phyloP scores from a whole-genome alignment of 2,797 vertebrate species.

The Microhierax caerulescens region DNA sequence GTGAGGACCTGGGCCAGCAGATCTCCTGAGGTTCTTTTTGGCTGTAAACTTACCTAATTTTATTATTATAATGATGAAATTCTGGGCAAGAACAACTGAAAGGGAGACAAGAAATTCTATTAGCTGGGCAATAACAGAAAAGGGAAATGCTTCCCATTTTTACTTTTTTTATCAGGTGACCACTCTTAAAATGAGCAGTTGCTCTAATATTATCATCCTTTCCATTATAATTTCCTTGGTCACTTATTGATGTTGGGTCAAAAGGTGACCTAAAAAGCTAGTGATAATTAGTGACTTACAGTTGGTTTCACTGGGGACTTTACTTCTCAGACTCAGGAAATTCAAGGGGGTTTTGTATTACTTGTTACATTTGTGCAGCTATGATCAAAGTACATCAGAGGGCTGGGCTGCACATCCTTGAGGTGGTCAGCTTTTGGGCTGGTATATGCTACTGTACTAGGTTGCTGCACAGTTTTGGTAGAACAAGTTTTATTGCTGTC shows the following conservation, averaged over 20 bases:
- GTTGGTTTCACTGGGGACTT: not conserved
- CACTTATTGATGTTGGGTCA: not conserved
- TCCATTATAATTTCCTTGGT: not conserved
- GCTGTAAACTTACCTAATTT: not conserved
- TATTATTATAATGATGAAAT: not conserved
- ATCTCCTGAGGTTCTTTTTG: not conserved
- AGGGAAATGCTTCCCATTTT: slow-evolving; percentile 1
- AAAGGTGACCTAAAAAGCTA: not conserved
- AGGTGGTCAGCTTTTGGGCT: not conserved
- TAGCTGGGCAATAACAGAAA: not conserved
- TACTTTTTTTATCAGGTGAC: not conserved
- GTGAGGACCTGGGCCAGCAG: not conserved
- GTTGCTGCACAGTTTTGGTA: not conserved
- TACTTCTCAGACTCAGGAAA: not conserved
- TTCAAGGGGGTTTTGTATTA: not conserved
- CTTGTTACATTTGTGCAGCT: not conserved
- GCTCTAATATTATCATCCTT: not conserved
- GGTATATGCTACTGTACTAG: not conserved
- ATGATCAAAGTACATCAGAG: not conserved
- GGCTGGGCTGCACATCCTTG: not conserved
- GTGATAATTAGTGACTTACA: not conserved
- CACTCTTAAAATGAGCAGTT: not conserved
- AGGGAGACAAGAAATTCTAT: not conserved
- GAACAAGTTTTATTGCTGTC: not conserved
- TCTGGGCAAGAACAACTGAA: not conserved